These are phyloP conservation scores for Steatocranus sp. DNA, from an alignment of 2,797 vertebrate genomes.

Conservation along the genomic window DNA sequence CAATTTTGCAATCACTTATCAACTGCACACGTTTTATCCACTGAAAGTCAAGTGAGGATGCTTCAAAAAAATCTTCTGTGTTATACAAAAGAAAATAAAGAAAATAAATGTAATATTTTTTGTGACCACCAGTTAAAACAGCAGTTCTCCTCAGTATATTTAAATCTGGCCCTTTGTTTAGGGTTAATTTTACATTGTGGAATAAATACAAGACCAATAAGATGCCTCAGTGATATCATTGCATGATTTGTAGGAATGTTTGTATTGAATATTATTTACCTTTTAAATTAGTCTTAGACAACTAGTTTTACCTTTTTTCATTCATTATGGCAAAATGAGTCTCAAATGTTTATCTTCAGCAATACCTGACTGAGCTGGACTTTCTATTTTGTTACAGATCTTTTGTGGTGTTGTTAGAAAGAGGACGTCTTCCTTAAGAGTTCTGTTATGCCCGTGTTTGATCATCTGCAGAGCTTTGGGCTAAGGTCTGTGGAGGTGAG, in stretches of 20 bases:
- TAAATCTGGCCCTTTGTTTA: accelerated
- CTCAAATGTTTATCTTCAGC: not conserved
- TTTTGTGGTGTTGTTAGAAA: not conserved
- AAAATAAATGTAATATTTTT: not conserved
- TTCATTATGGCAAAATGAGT: not conserved
- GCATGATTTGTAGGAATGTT: not conserved
- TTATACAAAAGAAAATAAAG: not conserved
- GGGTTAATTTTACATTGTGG: not conserved
- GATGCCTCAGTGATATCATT: accelerated
- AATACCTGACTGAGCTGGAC: not conserved
- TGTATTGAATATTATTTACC: not conserved
- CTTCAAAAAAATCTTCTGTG: not conserved
- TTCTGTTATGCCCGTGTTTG: not conserved
- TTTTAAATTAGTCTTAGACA: not conserved
- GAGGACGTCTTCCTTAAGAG: not conserved
- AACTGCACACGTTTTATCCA: not conserved
- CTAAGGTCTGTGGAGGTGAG: not conserved
- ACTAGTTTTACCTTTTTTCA: not conserved
- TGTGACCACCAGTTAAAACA: not conserved
- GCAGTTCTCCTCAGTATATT: not conserved
- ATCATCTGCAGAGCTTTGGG: not conserved
- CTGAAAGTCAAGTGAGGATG: not conserved
- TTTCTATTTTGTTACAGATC: constrained; percentile 45
- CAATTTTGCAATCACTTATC: not conserved
- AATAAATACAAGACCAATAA: not conserved